phyloP scores from a whole-genome alignment of 1,140 invertebrate genomes.

The Philotrypesis tridentata region DNA sequence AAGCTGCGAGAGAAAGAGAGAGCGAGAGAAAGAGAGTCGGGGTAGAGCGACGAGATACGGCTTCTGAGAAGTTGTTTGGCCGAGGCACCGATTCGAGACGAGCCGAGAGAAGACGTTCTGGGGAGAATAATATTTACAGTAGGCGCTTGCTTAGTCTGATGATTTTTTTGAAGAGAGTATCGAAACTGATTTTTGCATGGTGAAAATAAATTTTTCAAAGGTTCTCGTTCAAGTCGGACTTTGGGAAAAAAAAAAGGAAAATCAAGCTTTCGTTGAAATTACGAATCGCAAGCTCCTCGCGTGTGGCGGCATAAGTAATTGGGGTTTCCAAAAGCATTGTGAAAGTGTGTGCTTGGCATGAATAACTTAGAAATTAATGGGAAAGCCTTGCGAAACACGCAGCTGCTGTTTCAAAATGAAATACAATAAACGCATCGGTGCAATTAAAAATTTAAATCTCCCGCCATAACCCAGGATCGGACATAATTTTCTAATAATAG shows the following conservation, averaged over 20 bases:
- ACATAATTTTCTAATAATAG: too few relatives aligned
- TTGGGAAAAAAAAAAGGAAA: background rate
- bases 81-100: background rate
- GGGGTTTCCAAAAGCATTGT: background rate
- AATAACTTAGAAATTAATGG: background rate
- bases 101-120: background rate
- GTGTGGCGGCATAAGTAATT: background rate
- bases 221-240: background rate
- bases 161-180: too few relatives aligned
- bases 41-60: background rate
- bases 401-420: background rate
- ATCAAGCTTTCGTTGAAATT: background rate
- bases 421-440: background rate
- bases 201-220: background rate
- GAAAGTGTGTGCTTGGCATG: too few relatives aligned
- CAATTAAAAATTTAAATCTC: too few relatives aligned
- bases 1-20: background rate
- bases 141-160: background rate
- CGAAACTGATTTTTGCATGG: background rate
- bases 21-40: background rate
- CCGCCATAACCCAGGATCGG: too few relatives aligned
- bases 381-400: background rate
- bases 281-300: background rate
- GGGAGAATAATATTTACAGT: background rate
- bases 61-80: constrained; percentile 12